Evolutionary conservation across 1,140 invertebrate species (phyloP).

Genomic region (Telenomus remus): DNA sequence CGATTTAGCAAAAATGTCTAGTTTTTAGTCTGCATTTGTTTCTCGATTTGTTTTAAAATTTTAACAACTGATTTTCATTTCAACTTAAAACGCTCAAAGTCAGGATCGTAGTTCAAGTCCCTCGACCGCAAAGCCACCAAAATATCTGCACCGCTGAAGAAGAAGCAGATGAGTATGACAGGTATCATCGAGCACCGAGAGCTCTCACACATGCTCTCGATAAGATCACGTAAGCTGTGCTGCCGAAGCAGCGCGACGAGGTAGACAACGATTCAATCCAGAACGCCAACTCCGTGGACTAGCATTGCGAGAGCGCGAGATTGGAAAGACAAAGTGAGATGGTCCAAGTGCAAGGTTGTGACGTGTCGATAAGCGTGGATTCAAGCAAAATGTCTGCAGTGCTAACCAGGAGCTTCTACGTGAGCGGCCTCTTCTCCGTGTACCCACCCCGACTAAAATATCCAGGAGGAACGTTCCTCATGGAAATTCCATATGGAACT

Average conservation of each 20-base stretch:
- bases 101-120: conserved; percentile 23
- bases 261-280: conserved; percentile 55
- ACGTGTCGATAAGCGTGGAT: conserved; percentile 78
- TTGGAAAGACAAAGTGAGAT: conserved; percentile 84
- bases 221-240: conserved; percentile 50
- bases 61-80: too few relatives aligned
- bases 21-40: too few relatives aligned
- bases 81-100: too few relatives aligned
- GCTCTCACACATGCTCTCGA: conserved; percentile 50
- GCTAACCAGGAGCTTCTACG: conserved; percentile 74
- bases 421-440: conserved; percentile 78
- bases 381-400: conserved; percentile 57
- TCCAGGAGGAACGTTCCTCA: too few relatives aligned
- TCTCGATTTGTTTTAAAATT: too few relatives aligned
- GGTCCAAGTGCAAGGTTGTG: conserved; percentile 90
- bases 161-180: conserved; percentile 63
- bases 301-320: conserved; percentile 78
- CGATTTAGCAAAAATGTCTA: too few relatives aligned
- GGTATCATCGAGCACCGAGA: conserved; percentile 62
- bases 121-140: conserved; percentile 51
- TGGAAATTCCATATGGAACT: too few relatives aligned
- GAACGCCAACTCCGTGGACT: conserved; percentile 41
- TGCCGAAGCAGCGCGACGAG: conserved; percentile 57
- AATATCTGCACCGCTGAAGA: conserved; percentile 56
- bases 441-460: too few relatives aligned